Conservation (phyloP, 2,113 vertebrate species). For the Trogon surrucura region DNA sequence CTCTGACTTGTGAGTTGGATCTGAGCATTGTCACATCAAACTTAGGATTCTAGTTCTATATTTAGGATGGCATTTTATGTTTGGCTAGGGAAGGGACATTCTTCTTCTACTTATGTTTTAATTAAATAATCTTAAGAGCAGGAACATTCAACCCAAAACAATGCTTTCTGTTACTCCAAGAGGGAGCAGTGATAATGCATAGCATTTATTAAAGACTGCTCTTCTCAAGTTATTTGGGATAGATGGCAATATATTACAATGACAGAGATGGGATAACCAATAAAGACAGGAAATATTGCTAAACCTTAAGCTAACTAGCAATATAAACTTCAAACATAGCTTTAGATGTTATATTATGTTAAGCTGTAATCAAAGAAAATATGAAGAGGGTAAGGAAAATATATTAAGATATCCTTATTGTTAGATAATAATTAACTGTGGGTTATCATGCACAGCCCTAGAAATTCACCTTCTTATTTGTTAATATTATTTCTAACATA, state of each 20-base stretch:
- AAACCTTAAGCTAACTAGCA: neutral
- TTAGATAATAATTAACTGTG: neutral
- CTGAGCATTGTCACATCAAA: conserved; percentile 14
- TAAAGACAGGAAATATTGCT: neutral
- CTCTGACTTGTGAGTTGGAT: neutral
- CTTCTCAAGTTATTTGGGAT: neutral
- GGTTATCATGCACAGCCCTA: neutral
- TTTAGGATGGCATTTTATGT: conserved; percentile 5
- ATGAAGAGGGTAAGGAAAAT: neutral
- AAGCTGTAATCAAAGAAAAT: neutral
- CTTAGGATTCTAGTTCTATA: conserved; percentile 3
- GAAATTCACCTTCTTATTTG: neutral
- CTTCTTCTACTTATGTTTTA: conserved; percentile 38
- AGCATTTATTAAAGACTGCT: neutral
- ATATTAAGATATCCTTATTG: neutral
- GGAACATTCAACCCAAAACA: neutral
- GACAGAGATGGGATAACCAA: neutral
- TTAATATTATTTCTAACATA: neutral
- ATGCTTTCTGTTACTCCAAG: neutral
- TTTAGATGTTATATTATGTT: neutral
- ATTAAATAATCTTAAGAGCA: conserved; percentile 29
- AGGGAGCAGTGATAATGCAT: neutral
- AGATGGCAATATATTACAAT: neutral
- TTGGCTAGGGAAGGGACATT: conserved; percentile 3
- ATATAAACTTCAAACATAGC: neutral